phyloP scores from a whole-genome alignment of 2,797 vertebrate genomes.

The Craterocephalus amniculus region DNA sequence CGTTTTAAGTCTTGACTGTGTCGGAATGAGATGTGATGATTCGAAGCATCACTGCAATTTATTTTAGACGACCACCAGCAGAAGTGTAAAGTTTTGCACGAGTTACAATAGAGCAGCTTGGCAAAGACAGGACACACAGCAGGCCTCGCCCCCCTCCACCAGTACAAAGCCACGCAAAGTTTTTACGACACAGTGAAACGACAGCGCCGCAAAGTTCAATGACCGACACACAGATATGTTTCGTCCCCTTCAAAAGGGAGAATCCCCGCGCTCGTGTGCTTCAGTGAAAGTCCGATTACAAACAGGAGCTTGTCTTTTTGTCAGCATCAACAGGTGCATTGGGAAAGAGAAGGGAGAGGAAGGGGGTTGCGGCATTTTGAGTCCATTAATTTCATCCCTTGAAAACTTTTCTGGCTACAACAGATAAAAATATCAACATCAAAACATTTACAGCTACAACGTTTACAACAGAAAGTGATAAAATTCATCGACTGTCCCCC shows the following conservation, averaged over 20 bases:
- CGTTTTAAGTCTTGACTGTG: constrained; percentile 7
- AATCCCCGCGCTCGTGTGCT: constrained; percentile 57
- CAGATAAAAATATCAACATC: constrained; percentile 68
- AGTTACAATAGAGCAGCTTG: constrained; percentile 49
- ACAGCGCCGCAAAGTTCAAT: constrained; percentile 52
- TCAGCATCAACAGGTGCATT: constrained; percentile 14
- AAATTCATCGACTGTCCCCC: constrained; percentile 63
- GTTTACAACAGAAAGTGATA: constrained; percentile 64
- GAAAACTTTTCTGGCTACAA: constrained; percentile 57
- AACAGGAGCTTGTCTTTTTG: constrained; percentile 12
- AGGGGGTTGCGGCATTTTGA: constrained; percentile 25
- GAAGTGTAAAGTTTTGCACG: constrained; percentile 27
- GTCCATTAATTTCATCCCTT: constrained; percentile 36
- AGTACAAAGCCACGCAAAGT: constrained; percentile 58
- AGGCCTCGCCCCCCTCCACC: constrained; percentile 40
- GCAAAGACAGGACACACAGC: constrained; percentile 37
- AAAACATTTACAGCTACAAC: constrained; percentile 72
- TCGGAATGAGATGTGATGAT: constrained; percentile 32
- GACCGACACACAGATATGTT: constrained; percentile 54
- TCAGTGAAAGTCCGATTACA: constrained; percentile 35
- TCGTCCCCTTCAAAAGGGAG: constrained; percentile 63
- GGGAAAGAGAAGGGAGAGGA: background rate
- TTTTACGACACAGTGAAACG: constrained; percentile 64
- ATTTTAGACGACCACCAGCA: constrained; percentile 27
- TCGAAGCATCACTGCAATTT: constrained; percentile 3